Evolutionary conservation across 2,888 invertebrate genomes (phyloP), one percentile per base, ranked within the genome.

Genomic region (Ennomos quercinarius): DNA sequence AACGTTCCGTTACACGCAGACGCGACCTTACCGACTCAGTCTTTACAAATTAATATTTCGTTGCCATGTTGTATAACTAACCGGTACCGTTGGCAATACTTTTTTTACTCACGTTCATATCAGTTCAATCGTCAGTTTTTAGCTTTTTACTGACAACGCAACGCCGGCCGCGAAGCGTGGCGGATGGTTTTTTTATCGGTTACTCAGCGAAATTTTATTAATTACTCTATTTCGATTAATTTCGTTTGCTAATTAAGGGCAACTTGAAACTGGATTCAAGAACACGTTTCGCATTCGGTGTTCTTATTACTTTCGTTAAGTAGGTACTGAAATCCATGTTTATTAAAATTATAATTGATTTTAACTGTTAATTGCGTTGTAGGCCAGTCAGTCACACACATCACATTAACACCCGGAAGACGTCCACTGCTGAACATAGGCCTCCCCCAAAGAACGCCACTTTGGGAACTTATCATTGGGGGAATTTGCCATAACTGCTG

Each of bases 191-290:
- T 74, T 76, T 72, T 72, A 67, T 62, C 62, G 64, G 65, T 73
- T 69, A 73, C 67, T 70, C 71, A 66, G 79, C 78, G 76, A 80
- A 80, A 78, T 80, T 79, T 75, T 78, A 83, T 81, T 83, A 83
- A 84, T 81, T 74, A 79, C 81, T 81, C 75, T 73, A 82, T 83
- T 83, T 78, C 73, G 76, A 81, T 81, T 80, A 79, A 76, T 74
- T 71, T 73, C 63, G 61, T 64, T 65, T 61, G 65, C 67, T 79
- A 74, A 74, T 77, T 77, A 77, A 57, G 57, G 59, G 65, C 60
- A 35, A 54, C 48, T 58, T 63, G 46, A 74, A 78, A 86, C 59
- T 66, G 55, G 58, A 52, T 63, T 46, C 44, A 11, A 37, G 27
- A 52, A 41, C 49, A 8, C 36, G 38, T 53, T 57, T 53, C 36